Percentiles rank a stretch among this genome's conserved stretches.
Evolutionary conservation across 2,113 vertebrate genomes (phyloP).

Genomic region (Paralichthys olivaceus): DNA sequence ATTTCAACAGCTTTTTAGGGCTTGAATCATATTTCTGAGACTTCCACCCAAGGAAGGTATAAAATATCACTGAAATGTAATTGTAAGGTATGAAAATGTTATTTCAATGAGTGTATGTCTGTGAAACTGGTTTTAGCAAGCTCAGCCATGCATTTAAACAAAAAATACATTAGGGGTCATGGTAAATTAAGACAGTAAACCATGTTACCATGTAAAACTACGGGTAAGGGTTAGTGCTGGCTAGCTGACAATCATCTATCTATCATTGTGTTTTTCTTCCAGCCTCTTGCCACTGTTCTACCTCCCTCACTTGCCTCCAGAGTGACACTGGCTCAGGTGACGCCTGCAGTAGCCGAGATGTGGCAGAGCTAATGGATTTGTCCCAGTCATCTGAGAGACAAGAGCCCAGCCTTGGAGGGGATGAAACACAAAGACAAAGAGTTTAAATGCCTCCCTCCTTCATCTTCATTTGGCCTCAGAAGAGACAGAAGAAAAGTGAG

Average conservation of each 20-base stretch:
- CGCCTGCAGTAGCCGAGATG: constrained; percentile 71
- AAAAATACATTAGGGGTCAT: too few relatives aligned
- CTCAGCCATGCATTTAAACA: too few relatives aligned
- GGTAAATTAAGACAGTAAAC: too few relatives aligned
- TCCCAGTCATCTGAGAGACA: constrained; percentile 72
- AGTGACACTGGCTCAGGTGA: constrained; percentile 64
- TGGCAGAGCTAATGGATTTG: constrained; percentile 79
- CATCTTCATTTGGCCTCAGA: constrained; percentile 81
- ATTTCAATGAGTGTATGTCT: too few relatives aligned
- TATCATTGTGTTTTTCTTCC: too few relatives aligned
- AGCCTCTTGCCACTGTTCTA: constrained; percentile 22
- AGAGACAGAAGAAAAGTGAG: constrained; percentile 66
- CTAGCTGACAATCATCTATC: too few relatives aligned
- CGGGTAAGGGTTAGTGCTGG: too few relatives aligned
- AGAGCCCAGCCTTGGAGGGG: constrained; percentile 55
- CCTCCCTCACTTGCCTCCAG: constrained; percentile 46
- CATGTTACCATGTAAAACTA: too few relatives aligned
- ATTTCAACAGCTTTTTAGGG: not conserved
- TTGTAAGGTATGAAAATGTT: constrained; percentile 1
- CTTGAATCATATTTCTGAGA: not conserved
- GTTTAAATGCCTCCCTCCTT: constrained; percentile 67
- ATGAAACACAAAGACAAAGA: constrained; percentile 69
- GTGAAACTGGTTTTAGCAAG: too few relatives aligned
- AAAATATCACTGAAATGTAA: not conserved
- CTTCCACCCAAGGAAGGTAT: not conserved